phyloP scores from a whole-genome alignment of 2,797 vertebrate species.

The Acanthornis magna region DNA sequence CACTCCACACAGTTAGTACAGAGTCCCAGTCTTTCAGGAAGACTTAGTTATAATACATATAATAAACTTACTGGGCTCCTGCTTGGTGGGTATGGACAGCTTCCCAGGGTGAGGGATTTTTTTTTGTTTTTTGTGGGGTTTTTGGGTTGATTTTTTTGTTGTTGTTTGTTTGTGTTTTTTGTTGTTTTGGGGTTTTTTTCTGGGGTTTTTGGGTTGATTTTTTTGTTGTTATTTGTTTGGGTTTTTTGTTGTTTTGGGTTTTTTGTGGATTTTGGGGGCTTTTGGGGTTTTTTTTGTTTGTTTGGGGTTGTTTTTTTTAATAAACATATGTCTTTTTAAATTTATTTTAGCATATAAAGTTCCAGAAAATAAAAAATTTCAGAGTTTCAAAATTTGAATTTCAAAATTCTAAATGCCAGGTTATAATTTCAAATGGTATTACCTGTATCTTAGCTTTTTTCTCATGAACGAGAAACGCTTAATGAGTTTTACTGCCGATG shows the following conservation, averaged over 20 bases:
- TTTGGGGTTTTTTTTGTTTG: too few relatives aligned
- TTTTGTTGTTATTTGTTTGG: background rate
- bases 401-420: too few relatives aligned
- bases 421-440: background rate
- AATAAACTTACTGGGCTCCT: background rate
- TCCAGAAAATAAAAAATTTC: background rate
- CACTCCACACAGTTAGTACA: background rate
- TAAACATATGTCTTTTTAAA: background rate
- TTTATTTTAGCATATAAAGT: background rate
- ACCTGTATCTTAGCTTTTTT: fast-evolving
- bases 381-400: too few relatives aligned
- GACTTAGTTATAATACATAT: background rate
- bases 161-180: too few relatives aligned
- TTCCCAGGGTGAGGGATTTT: background rate
- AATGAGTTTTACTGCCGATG: background rate
- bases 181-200: too few relatives aligned
- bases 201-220: background rate
- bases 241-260: too few relatives aligned
- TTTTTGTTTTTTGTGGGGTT: too few relatives aligned
- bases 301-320: background rate
- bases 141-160: too few relatives aligned
- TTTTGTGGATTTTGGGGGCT: too few relatives aligned
- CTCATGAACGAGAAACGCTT: background rate
- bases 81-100: background rate
- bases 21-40: background rate